These are phyloP conservation scores for Pachliopta kotzebuea DNA, from an alignment of 2,888 invertebrate genomes.

Conservation along the genomic window DNA sequence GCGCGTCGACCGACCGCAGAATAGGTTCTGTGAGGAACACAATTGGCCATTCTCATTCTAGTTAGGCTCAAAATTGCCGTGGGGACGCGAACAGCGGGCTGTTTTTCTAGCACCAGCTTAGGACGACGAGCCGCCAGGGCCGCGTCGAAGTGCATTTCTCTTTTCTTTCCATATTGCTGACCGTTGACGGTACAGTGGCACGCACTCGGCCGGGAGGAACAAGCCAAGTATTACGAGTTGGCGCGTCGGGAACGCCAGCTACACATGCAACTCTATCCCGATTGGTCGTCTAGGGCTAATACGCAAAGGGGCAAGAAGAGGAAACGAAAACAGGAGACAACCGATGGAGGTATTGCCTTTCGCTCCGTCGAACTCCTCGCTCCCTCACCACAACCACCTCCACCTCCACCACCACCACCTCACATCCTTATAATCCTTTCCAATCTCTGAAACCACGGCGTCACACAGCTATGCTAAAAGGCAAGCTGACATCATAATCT, in stretches of 20 bases:
- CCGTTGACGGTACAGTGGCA: conserved; percentile 93
- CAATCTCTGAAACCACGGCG: conserved; percentile 31
- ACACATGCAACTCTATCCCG: conserved; percentile 99
- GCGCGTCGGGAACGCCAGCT: conserved; percentile 98
- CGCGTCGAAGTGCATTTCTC: conserved; percentile 75
- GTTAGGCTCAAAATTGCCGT: conserved; percentile 72
- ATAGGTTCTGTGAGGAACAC: conserved; percentile 80
- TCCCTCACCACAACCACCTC: conserved; percentile 34
- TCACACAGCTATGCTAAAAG: conserved; percentile 23
- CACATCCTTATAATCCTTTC: conserved; percentile 32
- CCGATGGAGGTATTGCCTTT: conserved; percentile 94
- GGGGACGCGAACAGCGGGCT: conserved; percentile 79
- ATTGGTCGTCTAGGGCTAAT: conserved; percentile 99
- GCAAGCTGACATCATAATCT: conserved; percentile 25
- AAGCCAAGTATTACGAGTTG: conserved; percentile 99
- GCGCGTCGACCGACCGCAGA: conserved; percentile 77
- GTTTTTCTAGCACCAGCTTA: conserved; percentile 86
- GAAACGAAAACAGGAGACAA: conserved; percentile 99
- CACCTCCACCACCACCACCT: conserved; percentile 3
- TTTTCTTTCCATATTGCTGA: conserved; percentile 79
- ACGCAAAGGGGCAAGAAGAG: conserved; percentile 99
- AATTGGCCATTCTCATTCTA: conserved; percentile 77
- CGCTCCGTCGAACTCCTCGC: conserved; percentile 59
- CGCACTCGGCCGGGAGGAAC: conserved; percentile 99
- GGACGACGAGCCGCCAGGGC: conserved; percentile 59